Evolutionary conservation across 2,888 invertebrate genomes (phyloP), one percentile per base, ranked within the genome.

Genomic region (Drosophila affinis): DNA sequence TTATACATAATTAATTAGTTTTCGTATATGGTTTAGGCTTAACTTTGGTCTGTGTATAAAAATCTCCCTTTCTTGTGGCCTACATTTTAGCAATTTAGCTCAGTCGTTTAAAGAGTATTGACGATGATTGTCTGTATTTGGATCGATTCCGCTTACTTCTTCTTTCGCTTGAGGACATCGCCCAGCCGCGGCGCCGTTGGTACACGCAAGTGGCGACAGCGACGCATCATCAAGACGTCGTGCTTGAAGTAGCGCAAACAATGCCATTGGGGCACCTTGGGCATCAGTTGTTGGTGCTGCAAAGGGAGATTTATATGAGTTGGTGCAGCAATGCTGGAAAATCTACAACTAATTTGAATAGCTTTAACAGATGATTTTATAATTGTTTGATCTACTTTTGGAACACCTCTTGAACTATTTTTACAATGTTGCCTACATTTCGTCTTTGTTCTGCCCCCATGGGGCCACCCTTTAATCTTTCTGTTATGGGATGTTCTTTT

Each of bases 191-290:
- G 89, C 34, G 89, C 88, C 45, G 90, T 90, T 2, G 90, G 90
- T 24, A 90, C 90, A 47, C 96, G 94, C 93, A 95, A 95, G 86
- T 96, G 95, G 84, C 95, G 94, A 93, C 96, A 96, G 81, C 95
- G 94, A 56, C 96, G 94, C 84, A 96, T 95, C 77, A 95, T 93
- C 62, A 91, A 82, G 27, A 91, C 81, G 82, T 96, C 96, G 88
- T 96, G 95, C 85, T 96, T 96, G 72, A 96, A 94, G 92, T 96
- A 96, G 77, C 96, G 93, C 92, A 96, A 93, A 91, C 96, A 97
- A 91, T 97, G 96, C 96, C 96, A 96, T 90, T 96, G 96, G 1
- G 97, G 96, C 68, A 96, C 94, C 91, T 96, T 94, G 75, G 94
- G 93, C 96, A 96, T 96, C 62, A 89, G 75, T 79, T 95, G 95